Conservation (phyloP, 2,113 vertebrate genomes). For the Macrotis lagotis region DNA sequence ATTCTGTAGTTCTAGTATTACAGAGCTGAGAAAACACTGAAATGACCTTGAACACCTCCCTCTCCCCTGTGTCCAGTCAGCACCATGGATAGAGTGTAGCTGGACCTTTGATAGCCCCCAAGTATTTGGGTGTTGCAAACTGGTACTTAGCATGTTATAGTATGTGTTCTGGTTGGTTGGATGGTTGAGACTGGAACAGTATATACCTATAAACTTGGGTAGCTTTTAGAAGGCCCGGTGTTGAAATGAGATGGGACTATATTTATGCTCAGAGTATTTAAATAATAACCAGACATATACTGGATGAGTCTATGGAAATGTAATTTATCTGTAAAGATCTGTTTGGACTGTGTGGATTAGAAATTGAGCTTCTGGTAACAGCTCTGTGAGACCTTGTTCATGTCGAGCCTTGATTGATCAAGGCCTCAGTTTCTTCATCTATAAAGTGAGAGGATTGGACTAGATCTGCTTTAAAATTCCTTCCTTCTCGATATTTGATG, state of each 20-base stretch:
- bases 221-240: neutral
- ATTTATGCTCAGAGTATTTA: neutral
- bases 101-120: neutral
- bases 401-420: no score
- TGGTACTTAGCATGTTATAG: neutral
- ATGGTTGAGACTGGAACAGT: neutral
- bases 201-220: neutral
- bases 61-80: neutral
- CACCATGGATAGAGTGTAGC: neutral
- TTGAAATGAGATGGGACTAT: neutral
- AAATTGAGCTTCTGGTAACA: no score
- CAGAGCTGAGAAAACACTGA: neutral
- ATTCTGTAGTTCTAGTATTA: neutral
- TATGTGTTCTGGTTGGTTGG: neutral
- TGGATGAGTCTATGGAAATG: no score
- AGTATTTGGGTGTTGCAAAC: neutral
- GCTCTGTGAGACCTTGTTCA: no score
- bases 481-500: no score
- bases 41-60: neutral
- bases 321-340: no score
- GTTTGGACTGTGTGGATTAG: no score
- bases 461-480: no score
- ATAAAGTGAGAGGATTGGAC: no score
- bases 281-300: no score
- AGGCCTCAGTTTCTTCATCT: no score